A percentile compares a stretch with the other conserved stretches of the same genome.
These are phyloP conservation scores for Andricus quercusramuli DNA, from an alignment of 2,888 invertebrate genomes.

Conservation along the genomic window DNA sequence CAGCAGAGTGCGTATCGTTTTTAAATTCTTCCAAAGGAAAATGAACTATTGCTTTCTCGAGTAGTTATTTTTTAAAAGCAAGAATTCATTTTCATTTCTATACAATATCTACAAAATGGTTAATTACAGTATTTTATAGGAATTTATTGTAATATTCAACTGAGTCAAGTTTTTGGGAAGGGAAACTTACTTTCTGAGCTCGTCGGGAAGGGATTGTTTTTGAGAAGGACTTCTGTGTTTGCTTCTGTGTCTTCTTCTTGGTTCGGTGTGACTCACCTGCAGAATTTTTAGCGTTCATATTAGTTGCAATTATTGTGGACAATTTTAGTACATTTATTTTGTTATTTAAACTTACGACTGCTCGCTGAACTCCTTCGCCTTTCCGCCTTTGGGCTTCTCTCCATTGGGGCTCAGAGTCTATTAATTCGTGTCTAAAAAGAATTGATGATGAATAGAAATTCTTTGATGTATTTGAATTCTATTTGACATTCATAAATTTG, in stretches of 20 bases:
- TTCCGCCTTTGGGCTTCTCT: constrained; percentile 90
- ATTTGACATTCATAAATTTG: constrained; percentile 1
- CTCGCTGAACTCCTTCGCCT: constrained; percentile 80
- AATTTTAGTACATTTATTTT: not conserved
- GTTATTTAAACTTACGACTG: constrained; percentile 69
- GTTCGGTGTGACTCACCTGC: constrained; percentile 72
- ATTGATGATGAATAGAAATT: not conserved
- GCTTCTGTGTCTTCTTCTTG: constrained; percentile 73
- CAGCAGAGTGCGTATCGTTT: not conserved
- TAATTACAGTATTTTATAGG: constrained; percentile 17
- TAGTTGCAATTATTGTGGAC: not conserved
- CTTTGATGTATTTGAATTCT: not conserved
- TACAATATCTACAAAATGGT: constrained; percentile 34
- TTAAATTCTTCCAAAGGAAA: not conserved
- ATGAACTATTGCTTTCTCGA: not conserved
- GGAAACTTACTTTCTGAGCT: constrained; percentile 74
- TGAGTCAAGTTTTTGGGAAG: not conserved
- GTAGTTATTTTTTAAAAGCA: not conserved
- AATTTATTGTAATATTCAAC: not conserved
- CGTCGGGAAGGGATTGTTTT: constrained; percentile 74
- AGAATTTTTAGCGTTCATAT: constrained; percentile 39
- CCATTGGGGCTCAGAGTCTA: constrained; percentile 94
- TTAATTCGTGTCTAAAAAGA: constrained; percentile 82
- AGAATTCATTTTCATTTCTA: not conserved
- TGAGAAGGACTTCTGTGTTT: constrained; percentile 77